Conservation (phyloP, 2,797 vertebrate species). For the Eulemur coronatus region DNA sequence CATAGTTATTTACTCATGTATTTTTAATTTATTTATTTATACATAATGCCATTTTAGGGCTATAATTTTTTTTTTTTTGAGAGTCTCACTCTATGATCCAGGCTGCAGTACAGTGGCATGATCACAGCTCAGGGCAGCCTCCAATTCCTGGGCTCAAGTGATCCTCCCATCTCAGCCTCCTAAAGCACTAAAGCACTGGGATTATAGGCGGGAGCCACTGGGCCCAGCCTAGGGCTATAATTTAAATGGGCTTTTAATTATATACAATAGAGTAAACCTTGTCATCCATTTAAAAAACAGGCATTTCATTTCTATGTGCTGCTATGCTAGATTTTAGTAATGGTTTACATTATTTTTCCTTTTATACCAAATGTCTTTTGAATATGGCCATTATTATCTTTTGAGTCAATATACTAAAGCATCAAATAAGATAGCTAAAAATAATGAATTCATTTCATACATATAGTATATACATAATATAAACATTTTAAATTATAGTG, state of each 20-base stretch:
- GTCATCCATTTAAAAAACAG: neutral
- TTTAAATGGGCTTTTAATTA: conserved; percentile 49
- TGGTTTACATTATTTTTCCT: neutral
- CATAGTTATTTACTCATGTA: neutral
- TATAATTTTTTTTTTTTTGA: neutral
- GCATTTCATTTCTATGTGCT: neutral
- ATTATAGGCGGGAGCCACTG: neutral
- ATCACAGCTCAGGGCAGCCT: neutral
- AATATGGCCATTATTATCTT: conserved; percentile 44
- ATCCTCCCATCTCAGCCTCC: neutral
- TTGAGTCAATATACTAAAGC: conserved; percentile 39
- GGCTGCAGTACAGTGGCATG: neutral
- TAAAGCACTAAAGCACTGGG: neutral
- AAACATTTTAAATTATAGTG: neutral
- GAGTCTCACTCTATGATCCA: neutral
- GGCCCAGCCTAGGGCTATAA: neutral
- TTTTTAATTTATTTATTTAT: conserved; percentile 49
- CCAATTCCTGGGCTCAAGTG: neutral
- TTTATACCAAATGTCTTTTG: neutral
- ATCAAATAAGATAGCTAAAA: conserved; percentile 36
- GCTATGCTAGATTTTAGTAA: conserved; percentile 1
- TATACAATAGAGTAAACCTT: neutral
- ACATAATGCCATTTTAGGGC: neutral
- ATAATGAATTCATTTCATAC: conserved; percentile 5
- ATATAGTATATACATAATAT: neutral